phyloP scores from a whole-genome alignment of 2,888 invertebrate species.

The Resseliella maxima region DNA sequence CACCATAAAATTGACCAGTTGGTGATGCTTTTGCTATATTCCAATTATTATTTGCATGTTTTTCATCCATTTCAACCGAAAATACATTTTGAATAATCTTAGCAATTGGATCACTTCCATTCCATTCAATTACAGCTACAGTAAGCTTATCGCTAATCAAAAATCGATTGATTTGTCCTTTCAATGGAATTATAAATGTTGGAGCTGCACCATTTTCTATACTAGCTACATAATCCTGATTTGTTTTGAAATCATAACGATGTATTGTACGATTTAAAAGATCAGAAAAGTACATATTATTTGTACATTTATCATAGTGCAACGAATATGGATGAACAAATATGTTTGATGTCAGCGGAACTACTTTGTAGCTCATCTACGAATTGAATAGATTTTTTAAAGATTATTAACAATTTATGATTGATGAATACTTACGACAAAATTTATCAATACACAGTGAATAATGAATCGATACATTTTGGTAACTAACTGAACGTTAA shows the following conservation, averaged over 20 bases:
- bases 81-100: constrained; percentile 69
- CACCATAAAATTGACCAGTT: constrained; percentile 78
- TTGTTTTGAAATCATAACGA: constrained; percentile 66
- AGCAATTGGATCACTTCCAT: constrained; percentile 70
- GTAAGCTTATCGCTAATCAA: constrained; percentile 73
- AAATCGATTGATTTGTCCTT: constrained; percentile 72
- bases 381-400: too few species aligned
- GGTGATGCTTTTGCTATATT: constrained; percentile 86
- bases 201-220: constrained; percentile 67
- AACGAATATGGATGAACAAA: neutral
- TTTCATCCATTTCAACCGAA: constrained; percentile 72
- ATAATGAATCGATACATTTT: too few species aligned
- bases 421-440: too few species aligned
- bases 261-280: constrained; percentile 60
- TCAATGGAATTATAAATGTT: constrained; percentile 75
- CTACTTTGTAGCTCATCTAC: too few species aligned
- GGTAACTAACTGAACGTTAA: too few species aligned
- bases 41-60: constrained; percentile 70
- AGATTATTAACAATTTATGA: too few species aligned
- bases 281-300: neutral
- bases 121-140: constrained; percentile 74
- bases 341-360: too few species aligned
- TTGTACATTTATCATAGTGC: neutral
- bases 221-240: constrained; percentile 70
- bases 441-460: too few species aligned